Evolutionary conservation across 2,888 invertebrate species (phyloP).

Genomic region (Eurytoma adleriae): DNA sequence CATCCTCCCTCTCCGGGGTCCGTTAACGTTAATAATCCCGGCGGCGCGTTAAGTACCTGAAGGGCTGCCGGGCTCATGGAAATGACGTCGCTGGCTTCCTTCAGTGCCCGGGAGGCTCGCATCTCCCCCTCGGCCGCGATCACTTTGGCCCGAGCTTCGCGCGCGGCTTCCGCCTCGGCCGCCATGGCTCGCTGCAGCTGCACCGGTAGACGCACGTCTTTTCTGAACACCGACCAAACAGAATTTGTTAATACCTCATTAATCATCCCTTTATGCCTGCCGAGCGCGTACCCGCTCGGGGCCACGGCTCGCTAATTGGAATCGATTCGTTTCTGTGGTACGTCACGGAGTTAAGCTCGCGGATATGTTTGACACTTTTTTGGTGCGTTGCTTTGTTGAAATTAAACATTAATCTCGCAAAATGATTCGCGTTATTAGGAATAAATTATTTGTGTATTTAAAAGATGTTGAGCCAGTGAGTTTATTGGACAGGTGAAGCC

Average conservation of each 20-base stretch:
- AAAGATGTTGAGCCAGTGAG: no score
- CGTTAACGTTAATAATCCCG: not conserved
- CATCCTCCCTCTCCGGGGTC: not conserved
- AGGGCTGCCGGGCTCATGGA: slow-evolving; percentile 88
- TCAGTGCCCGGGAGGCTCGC: slow-evolving; percentile 89
- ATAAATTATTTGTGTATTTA: no score
- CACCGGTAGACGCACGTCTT: slow-evolving; percentile 87
- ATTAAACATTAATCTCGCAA: no score
- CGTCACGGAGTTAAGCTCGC: no score
- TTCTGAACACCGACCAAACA: slow-evolving; percentile 75
- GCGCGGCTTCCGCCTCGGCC: slow-evolving; percentile 88
- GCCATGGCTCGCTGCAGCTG: slow-evolving; percentile 90
- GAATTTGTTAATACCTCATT: not conserved
- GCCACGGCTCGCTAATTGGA: no score
- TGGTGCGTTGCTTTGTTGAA: no score
- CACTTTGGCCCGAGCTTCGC: slow-evolving; percentile 88
- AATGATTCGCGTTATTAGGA: no score
- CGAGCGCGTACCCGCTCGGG: no score
- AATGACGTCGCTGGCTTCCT: slow-evolving; percentile 92
- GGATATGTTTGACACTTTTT: no score
- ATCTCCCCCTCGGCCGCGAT: slow-evolving; percentile 92
- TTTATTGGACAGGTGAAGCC: no score
- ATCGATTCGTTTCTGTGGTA: no score
- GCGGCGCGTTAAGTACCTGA: slow-evolving; percentile 75
- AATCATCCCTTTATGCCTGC: no score